Conservation (phyloP, 2,113 vertebrate species). For the Notarius quadriscutis region DNA sequence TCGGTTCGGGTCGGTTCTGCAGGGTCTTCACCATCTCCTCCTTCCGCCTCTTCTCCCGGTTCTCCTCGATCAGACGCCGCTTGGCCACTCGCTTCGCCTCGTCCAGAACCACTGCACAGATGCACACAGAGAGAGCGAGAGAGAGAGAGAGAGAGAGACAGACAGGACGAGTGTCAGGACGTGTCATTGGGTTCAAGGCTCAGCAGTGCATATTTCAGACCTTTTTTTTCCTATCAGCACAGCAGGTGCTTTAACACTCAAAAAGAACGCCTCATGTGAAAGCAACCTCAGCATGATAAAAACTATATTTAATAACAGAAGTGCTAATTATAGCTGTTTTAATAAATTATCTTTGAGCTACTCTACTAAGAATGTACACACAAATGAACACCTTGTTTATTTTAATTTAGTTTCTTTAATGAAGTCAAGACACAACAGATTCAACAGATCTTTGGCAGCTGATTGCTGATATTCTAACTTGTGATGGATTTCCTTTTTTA, state of each 20-base stretch:
- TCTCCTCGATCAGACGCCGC: slow-evolving; percentile 95
- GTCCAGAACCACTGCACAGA: slow-evolving; percentile 88
- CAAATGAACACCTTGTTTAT: neutral
- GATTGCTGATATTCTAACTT: neutral
- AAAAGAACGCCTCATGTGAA: neutral
- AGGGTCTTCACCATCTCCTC: slow-evolving; percentile 92
- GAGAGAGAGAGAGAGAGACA: neutral
- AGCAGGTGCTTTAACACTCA: neutral
- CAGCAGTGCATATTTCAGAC: neutral
- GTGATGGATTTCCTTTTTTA: neutral
- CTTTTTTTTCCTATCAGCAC: neutral
- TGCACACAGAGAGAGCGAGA: no score
- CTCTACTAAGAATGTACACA: neutral
- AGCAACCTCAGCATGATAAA: neutral
- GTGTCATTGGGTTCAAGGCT: neutral
- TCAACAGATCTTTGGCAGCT: neutral
- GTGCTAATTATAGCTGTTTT: neutral
- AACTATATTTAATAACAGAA: neutral
- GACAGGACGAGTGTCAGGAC: neutral
- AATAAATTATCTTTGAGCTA: neutral
- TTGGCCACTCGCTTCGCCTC: slow-evolving; percentile 94
- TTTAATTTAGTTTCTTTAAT: neutral
- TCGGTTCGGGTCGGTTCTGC: slow-evolving; percentile 89
- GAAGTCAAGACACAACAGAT: neutral
- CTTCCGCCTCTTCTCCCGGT: slow-evolving; percentile 87